Evolutionary conservation across 2,113 vertebrate species (phyloP).

Genomic region (Gambusia holbrooki): DNA sequence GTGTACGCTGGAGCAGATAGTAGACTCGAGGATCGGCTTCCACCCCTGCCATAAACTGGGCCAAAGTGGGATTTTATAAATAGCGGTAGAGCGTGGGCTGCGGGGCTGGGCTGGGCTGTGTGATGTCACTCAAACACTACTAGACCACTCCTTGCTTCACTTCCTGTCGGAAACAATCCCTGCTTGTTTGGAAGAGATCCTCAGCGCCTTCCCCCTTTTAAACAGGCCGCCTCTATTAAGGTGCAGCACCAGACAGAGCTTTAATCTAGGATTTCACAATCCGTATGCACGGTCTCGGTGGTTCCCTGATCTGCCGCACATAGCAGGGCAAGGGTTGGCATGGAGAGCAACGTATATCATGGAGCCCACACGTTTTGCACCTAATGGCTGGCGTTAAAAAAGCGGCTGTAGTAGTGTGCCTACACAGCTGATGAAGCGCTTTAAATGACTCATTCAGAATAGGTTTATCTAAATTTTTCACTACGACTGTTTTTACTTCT

Average conservation of each 20-base stretch:
- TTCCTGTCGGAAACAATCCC: constrained; percentile 82
- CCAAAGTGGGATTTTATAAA: constrained; percentile 80
- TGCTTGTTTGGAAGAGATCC: constrained; percentile 70
- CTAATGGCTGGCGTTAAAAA: constrained; percentile 38
- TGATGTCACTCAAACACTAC: constrained; percentile 74
- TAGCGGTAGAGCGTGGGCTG: constrained; percentile 78
- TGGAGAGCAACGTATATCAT: constrained; percentile 43
- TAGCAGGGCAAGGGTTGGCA: constrained; percentile 36
- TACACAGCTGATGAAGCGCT: constrained; percentile 58
- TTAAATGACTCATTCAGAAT: constrained; percentile 68
- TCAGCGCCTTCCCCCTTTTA: constrained; percentile 9
- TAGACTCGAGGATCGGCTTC: constrained; percentile 71
- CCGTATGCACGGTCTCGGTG: constrained; percentile 36
- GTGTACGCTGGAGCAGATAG: constrained; percentile 71
- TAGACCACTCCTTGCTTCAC: constrained; percentile 79
- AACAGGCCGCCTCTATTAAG: constrained; percentile 11
- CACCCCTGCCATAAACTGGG: constrained; percentile 73
- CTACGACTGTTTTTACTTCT: constrained; percentile 48
- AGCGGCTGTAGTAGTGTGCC: constrained; percentile 43
- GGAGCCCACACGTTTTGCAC: constrained; percentile 52
- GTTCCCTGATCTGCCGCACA: constrained; percentile 28
- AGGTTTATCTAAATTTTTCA: constrained; percentile 36
- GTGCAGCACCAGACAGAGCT: constrained; percentile 9
- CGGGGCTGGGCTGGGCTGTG: constrained; percentile 67
- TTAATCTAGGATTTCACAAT: constrained; percentile 54